Percentiles rank a stretch among this genome's conserved stretches.
phyloP scores from a whole-genome alignment of 2,888 invertebrate species.

The Acrocyrtus sp. region DNA sequence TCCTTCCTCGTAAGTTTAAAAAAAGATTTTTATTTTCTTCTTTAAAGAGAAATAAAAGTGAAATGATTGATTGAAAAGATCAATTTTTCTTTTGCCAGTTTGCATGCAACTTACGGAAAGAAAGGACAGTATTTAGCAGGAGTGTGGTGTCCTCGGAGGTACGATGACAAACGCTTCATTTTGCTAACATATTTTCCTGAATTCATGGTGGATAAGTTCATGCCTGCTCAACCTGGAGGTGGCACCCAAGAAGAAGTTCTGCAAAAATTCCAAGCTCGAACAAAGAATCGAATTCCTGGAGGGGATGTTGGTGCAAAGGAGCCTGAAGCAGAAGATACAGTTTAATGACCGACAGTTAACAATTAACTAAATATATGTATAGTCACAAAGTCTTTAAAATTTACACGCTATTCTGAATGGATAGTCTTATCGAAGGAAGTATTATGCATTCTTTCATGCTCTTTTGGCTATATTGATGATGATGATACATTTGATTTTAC shows the following conservation, averaged over 20 bases:
- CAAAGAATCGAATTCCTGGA: conserved; percentile 20
- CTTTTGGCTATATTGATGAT: too few species aligned
- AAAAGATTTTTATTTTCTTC: not conserved
- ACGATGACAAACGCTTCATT: conserved; percentile 58
- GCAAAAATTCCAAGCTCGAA: conserved; percentile 54
- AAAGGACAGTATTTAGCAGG: conserved; percentile 43
- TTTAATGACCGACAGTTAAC: too few species aligned
- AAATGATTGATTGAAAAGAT: too few species aligned
- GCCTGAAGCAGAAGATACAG: not conserved
- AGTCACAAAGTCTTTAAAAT: too few species aligned
- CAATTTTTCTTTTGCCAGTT: conserved; percentile 15
- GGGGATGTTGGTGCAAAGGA: conserved; percentile 12
- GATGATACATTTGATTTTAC: too few species aligned
- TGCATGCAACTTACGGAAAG: conserved; percentile 57
- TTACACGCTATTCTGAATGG: too few species aligned
- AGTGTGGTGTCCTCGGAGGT: conserved; percentile 60
- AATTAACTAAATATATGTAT: too few species aligned
- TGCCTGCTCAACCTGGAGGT: conserved; percentile 20
- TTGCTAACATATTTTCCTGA: conserved; percentile 58
- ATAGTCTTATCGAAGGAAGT: too few species aligned
- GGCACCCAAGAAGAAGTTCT: conserved; percentile 56
- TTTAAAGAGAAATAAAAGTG: not conserved
- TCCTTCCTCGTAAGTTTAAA: conserved; percentile 52
- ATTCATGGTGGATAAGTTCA: conserved; percentile 55
- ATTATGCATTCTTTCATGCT: too few species aligned